Conservation (phyloP, 1,140 invertebrate species). For the Sarcophaga peregrina region DNA sequence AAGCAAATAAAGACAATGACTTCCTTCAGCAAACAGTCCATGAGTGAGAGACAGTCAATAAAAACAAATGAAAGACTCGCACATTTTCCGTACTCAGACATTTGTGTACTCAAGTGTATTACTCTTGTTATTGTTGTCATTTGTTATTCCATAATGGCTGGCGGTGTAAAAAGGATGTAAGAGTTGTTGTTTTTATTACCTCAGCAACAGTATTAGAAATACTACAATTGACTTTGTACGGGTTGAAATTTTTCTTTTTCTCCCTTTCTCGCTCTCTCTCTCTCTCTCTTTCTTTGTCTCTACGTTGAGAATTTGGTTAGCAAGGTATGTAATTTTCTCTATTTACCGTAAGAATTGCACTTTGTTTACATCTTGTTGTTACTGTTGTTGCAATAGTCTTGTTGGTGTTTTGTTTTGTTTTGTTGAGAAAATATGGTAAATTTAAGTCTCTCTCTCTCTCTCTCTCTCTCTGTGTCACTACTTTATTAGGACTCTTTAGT, state of each 20-base stretch:
- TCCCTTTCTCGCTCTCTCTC: background rate
- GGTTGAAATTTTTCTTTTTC: background rate
- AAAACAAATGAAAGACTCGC: background rate
- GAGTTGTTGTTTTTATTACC: background rate
- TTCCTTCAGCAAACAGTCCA: background rate
- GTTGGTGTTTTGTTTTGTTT: background rate
- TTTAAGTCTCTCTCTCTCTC: too few relatives aligned
- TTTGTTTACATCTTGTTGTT: background rate
- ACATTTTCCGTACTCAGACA: background rate
- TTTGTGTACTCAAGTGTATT: background rate
- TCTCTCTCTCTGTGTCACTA: too few relatives aligned
- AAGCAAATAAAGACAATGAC: slow-evolving; percentile 11
- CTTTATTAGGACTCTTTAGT: too few relatives aligned
- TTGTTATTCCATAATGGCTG: background rate
- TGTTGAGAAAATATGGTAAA: too few relatives aligned
- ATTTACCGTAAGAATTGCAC: background rate
- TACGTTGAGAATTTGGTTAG: background rate
- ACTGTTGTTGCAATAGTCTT: background rate
- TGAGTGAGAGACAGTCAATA: background rate
- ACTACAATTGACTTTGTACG: background rate
- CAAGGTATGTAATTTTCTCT: background rate
- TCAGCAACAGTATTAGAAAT: too few relatives aligned
- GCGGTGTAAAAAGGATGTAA: background rate
- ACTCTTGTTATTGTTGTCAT: too few relatives aligned
- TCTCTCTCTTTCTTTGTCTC: background rate